Evolutionary conservation across 2,113 vertebrate genomes (phyloP).

Genomic region (Psittacus erithacus): DNA sequence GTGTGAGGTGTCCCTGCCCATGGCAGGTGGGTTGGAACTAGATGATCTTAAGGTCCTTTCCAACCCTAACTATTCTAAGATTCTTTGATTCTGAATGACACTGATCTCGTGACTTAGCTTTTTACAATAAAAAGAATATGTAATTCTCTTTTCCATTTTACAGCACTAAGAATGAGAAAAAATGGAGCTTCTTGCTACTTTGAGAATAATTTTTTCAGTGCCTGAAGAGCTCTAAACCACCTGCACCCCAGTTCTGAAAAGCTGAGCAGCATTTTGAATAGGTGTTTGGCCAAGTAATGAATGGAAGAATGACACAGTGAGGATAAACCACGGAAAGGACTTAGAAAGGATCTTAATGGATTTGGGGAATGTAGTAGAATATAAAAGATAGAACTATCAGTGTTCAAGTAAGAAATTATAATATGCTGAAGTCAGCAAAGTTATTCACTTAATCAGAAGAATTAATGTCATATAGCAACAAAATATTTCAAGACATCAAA

Average conservation of each 20-base stretch:
- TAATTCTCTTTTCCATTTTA: neutral
- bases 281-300: neutral
- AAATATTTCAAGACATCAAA: neutral
- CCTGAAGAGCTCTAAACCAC: neutral
- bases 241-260: neutral
- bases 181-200: neutral
- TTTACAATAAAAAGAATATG: neutral
- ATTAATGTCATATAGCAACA: neutral
- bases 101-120: neutral
- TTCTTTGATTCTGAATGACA: neutral
- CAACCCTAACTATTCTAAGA: too few relatives aligned
- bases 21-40: too few relatives aligned
- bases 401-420: neutral
- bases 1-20: too few relatives aligned
- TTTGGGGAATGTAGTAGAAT: neutral
- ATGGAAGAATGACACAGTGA: neutral
- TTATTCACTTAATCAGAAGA: neutral
- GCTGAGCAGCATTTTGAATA: slow-evolving; percentile 1
- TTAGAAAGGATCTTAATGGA: neutral
- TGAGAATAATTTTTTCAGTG: neutral
- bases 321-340: neutral
- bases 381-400: neutral
- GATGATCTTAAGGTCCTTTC: too few relatives aligned
- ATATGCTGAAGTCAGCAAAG: neutral
- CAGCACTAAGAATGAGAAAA: neutral